Evolutionary conservation across 2,797 vertebrate genomes (phyloP).

Genomic region (Xenopus petersii): DNA sequence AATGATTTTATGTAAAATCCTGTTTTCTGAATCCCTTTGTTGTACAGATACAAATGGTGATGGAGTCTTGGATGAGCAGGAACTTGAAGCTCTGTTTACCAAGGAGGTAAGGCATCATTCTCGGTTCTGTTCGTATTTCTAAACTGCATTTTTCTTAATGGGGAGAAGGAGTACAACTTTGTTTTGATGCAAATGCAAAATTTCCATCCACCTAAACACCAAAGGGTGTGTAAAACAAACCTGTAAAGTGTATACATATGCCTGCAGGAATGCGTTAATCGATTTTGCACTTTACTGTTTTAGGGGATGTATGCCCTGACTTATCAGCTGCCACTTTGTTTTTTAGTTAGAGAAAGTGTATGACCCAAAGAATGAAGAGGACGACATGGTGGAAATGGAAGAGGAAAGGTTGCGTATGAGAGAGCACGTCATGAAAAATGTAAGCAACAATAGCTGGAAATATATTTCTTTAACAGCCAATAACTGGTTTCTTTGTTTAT

Average conservation of each 20-base stretch:
- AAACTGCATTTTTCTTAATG: no score
- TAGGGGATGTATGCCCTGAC: background rate
- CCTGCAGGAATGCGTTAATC: no score
- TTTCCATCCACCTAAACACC: no score
- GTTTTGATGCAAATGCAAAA: no score
- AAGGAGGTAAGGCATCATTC: constrained; percentile 73
- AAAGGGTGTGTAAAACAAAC: no score
- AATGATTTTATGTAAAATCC: no score
- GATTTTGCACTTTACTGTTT: no score
- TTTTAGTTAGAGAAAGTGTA: constrained; percentile 87
- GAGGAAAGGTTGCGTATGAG: constrained; percentile 88
- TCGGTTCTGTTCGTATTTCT: background rate
- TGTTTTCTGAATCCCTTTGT: no score
- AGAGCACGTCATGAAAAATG: constrained; percentile 86
- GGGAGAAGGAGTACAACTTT: no score
- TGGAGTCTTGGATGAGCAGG: constrained; percentile 82
- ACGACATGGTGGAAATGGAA: constrained; percentile 93
- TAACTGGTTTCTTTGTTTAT: no score
- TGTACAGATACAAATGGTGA: constrained; percentile 81
- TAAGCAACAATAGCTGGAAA: constrained; percentile 50
- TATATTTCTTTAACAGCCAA: no score
- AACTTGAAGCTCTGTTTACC: constrained; percentile 85
- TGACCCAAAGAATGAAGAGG: constrained; percentile 86
- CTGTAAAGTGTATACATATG: no score
- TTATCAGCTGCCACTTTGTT: background rate